Evolutionary conservation across 2,797 vertebrate species (phyloP).

Genomic region (Nyctalus aviator): DNA sequence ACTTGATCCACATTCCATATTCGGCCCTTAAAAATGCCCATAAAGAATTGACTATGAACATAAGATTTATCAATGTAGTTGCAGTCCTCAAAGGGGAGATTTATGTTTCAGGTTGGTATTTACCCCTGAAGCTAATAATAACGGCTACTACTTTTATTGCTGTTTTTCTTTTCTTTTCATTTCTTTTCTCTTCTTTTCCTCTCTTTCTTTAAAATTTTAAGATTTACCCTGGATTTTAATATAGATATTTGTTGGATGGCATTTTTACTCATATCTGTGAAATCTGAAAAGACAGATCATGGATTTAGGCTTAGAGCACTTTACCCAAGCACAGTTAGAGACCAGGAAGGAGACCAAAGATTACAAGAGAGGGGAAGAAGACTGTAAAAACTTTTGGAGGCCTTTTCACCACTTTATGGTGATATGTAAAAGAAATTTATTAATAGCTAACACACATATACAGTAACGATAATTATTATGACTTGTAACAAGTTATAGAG

Average conservation of each 20-base stretch:
- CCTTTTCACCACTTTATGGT: constrained; percentile 55
- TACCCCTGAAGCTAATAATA: neutral
- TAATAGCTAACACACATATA: constrained; percentile 26
- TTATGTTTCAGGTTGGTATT: constrained; percentile 8
- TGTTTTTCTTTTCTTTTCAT: constrained; percentile 8
- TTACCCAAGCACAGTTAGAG: neutral
- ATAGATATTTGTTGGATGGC: neutral
- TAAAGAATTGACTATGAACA: neutral
- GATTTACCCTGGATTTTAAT: constrained; percentile 36
- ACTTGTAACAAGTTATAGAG: constrained; percentile 40
- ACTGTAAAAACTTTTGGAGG: neutral
- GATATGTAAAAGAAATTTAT: constrained; percentile 27
- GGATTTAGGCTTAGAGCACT: neutral
- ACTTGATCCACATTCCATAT: neutral
- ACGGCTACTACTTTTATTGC: constrained; percentile 20
- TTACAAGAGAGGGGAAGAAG: neutral
- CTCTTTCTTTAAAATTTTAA: neutral
- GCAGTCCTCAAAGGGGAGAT: neutral
- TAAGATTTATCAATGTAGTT: neutral
- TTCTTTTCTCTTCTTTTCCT: neutral
- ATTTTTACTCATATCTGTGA: constrained; percentile 36
- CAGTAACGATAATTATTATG: constrained; percentile 14
- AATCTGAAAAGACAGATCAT: constrained; percentile 17
- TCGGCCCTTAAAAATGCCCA: constrained; percentile 41
- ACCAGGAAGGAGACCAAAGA: constrained; percentile 4